Conservation (phyloP, 1,140 invertebrate species). For the Brachionus manjavacas region DNA sequence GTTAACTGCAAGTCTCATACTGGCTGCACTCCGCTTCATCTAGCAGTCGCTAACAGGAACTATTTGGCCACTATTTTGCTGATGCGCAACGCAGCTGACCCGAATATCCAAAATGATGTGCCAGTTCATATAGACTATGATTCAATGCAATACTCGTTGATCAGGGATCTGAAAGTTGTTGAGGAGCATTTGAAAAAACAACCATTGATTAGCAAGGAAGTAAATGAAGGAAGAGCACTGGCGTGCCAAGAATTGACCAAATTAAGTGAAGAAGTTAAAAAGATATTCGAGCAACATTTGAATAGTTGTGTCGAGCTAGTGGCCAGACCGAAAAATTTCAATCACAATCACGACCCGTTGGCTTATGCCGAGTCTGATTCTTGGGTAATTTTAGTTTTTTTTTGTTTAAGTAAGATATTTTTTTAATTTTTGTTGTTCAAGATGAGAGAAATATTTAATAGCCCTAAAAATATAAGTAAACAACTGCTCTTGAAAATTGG, state of each 20-base stretch:
- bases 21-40: conserved; percentile 3
- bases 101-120: conserved; percentile 10
- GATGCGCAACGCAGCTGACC: not conserved
- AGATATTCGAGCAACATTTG: not conserved
- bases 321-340: not conserved
- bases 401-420: not conserved
- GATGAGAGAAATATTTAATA: not conserved
- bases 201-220: not conserved
- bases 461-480: not conserved
- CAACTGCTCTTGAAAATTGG: not conserved
- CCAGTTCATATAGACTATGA: not conserved
- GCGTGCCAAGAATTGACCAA: not conserved
- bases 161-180: not conserved
- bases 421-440: not conserved
- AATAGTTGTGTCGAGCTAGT: not conserved
- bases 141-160: not conserved
- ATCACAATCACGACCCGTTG: not conserved
- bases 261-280: not conserved
- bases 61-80: not conserved
- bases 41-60: not conserved
- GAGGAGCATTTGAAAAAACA: conserved; percentile 4
- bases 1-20: not conserved
- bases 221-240: not conserved
- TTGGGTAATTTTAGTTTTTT: not conserved
- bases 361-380: not conserved